These are phyloP conservation scores for Xanthostigma xanthostigma DNA, from an alignment of 2,888 invertebrate species.

Conservation along the genomic window DNA sequence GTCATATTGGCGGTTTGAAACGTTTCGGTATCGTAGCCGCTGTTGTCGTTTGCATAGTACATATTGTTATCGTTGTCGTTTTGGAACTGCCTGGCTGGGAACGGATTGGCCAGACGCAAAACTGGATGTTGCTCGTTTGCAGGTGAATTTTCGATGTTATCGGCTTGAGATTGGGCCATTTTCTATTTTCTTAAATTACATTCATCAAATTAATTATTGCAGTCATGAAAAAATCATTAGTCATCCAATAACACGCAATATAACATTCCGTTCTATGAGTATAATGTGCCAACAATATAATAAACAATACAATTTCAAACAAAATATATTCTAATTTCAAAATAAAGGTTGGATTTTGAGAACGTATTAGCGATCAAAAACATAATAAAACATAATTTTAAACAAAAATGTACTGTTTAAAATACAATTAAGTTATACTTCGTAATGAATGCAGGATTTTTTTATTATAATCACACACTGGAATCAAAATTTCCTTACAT, in stretches of 20 bases:
- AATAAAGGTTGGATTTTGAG: too few species aligned
- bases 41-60: constrained; percentile 3
- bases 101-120: constrained; percentile 3
- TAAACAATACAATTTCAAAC: too few species aligned
- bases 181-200: not conserved
- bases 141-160: not conserved
- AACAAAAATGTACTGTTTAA: too few species aligned
- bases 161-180: not conserved
- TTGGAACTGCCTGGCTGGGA: not conserved
- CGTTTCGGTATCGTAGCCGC: not conserved
- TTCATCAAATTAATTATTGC: not conserved
- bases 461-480: too few species aligned
- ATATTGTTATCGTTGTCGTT: constrained; percentile 6
- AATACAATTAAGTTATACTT: too few species aligned
- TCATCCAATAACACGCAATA: not conserved
- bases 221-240: not conserved
- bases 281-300: too few species aligned
- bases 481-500: too few species aligned
- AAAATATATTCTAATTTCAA: too few species aligned
- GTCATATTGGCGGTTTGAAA: not conserved
- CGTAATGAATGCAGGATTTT: too few species aligned
- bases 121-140: constrained; percentile 4
- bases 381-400: too few species aligned
- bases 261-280: too few species aligned
- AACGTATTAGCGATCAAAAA: too few species aligned